Conservation (phyloP, 2,888 invertebrate genomes). For the Sarcophaga carnaria region DNA sequence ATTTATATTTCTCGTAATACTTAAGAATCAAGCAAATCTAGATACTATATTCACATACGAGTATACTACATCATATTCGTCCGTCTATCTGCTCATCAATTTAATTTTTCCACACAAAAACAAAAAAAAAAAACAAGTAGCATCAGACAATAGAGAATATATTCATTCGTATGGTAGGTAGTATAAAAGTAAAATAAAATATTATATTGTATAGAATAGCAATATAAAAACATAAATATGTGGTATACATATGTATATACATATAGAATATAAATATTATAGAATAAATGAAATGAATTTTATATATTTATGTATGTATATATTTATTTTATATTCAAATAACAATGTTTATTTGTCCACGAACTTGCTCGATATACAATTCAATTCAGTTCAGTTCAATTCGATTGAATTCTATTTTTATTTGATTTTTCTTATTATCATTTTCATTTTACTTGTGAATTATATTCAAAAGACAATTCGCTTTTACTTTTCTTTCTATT, state of each 20-base stretch:
- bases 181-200: constrained; percentile 8
- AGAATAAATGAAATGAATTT: too few species aligned
- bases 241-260: too few species aligned
- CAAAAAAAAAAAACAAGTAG: background rate
- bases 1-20: constrained; percentile 34
- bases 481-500: background rate
- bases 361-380: constrained; percentile 8
- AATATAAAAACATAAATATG: background rate
- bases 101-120: constrained; percentile 39
- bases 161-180: constrained; percentile 1
- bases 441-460: constrained; percentile 6
- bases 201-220: too few species aligned
- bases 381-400: constrained; percentile 6
- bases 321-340: background rate
- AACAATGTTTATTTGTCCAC: constrained; percentile 42
- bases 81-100: constrained; percentile 17
- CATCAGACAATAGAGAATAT: constrained; percentile 2
- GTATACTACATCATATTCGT: background rate
- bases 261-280: background rate
- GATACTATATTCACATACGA: background rate
- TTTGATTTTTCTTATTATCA: background rate
- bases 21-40: constrained; percentile 12
- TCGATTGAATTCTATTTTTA: background rate
- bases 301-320: background rate
- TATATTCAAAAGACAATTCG: background rate